Evolutionary conservation across 2,113 vertebrate species (phyloP).

Genomic region (Phaethornis superciliosus): DNA sequence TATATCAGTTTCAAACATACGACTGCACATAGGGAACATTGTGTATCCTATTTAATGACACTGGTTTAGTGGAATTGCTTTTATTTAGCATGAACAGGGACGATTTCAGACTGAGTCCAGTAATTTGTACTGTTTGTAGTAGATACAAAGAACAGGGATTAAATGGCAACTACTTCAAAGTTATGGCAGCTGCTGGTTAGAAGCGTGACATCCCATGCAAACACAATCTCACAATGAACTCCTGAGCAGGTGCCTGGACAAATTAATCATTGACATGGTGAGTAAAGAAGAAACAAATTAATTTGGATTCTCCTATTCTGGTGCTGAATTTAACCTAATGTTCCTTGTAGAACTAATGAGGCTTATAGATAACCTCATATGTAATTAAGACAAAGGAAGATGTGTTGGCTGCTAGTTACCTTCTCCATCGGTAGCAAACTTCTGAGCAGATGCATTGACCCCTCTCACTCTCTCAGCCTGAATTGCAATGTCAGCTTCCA

Average conservation of each 20-base stretch:
- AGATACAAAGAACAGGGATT: not conserved
- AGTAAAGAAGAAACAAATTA: not conserved
- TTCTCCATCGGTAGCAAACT: conserved; percentile 82
- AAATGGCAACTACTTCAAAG: not conserved
- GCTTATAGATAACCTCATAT: not conserved
- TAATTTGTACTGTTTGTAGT: not conserved
- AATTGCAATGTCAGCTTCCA: conserved; percentile 93
- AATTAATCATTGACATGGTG: not conserved
- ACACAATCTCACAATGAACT: not conserved
- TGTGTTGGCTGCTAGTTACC: conserved; percentile 68
- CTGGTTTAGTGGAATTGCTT: not conserved
- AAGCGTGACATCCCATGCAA: not conserved
- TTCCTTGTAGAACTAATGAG: not conserved
- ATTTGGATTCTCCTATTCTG: not conserved
- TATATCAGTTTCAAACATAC: not conserved
- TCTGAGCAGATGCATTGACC: conserved; percentile 89
- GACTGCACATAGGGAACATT: not conserved
- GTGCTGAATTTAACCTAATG: not conserved
- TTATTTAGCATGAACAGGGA: not conserved
- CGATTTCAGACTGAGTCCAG: not conserved
- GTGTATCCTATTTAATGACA: not conserved
- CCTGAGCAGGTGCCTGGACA: not conserved
- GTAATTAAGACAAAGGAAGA: not conserved
- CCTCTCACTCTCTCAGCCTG: conserved; percentile 91
- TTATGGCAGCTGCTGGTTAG: not conserved